Conservation (phyloP, 2,113 vertebrate species). For the Oxyura jamaicensis region DNA sequence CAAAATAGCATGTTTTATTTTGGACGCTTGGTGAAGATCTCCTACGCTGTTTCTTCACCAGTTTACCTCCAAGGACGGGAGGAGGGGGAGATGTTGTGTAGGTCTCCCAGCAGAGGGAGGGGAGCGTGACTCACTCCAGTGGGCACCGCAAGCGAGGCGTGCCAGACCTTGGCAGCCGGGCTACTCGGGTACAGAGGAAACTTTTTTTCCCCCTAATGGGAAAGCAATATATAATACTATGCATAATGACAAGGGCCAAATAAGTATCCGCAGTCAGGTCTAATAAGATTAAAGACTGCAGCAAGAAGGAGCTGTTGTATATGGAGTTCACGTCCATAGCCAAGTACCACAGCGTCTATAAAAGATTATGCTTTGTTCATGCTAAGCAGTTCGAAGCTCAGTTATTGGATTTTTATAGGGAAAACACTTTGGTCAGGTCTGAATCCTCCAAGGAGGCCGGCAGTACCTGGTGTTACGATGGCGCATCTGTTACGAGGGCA, state of each 20-base stretch:
- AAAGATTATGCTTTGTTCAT: background rate
- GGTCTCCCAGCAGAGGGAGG: background rate
- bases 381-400: background rate
- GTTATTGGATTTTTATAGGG: background rate
- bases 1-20: background rate
- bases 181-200: background rate
- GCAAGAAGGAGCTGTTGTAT: background rate
- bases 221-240: background rate
- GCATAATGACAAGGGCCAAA: background rate
- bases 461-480: background rate
- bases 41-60: rapidly evolving
- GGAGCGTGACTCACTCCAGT: background rate
- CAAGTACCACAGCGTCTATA: background rate
- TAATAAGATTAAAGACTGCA: slow-evolving; percentile 50
- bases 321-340: slow-evolving; percentile 8
- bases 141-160: background rate
- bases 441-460: background rate
- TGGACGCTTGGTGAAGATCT: background rate
- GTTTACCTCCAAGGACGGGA: background rate
- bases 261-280: background rate
- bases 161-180: background rate
- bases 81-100: background rate
- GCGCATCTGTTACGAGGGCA: background rate
- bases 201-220: background rate
- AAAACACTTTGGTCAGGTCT: background rate